Evolutionary conservation across 2,113 vertebrate species (phyloP).

Genomic region (Entosphenus tridentatus): DNA sequence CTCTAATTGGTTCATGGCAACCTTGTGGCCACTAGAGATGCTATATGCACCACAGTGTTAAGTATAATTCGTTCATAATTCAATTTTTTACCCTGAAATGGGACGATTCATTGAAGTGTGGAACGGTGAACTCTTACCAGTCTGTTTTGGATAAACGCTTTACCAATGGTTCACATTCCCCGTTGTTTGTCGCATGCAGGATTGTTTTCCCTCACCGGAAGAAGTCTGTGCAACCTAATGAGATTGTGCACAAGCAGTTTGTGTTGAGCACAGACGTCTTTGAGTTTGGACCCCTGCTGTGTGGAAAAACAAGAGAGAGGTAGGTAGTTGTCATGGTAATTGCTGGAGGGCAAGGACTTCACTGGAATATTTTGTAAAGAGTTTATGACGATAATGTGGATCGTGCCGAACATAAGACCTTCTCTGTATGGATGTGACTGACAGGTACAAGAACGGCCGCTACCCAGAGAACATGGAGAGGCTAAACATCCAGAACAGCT

Average conservation of each 20-base stretch:
- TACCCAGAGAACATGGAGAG: slow-evolving; percentile 37
- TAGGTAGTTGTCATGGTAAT: slow-evolving; percentile 15
- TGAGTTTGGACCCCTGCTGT: slow-evolving; percentile 61
- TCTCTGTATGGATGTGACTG: slow-evolving; percentile 4
- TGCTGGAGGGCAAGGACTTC: background rate
- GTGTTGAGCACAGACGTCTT: slow-evolving; percentile 25
- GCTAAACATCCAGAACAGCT: slow-evolving; percentile 40
- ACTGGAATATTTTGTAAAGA: background rate
- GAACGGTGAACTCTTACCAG: too few relatives aligned
- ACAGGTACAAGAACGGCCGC: slow-evolving; percentile 42
- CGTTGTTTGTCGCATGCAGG: slow-evolving; percentile 16
- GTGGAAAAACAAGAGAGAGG: slow-evolving; percentile 59
- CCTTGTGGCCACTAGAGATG: too few relatives aligned
- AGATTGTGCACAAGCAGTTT: slow-evolving; percentile 37
- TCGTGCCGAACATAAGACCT: background rate
- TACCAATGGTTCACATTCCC: background rate
- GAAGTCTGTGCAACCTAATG: slow-evolving; percentile 16
- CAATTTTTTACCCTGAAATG: too few relatives aligned
- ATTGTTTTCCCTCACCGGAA: slow-evolving; percentile 37
- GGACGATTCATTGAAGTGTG: too few relatives aligned
- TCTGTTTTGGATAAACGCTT: too few relatives aligned
- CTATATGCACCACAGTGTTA: too few relatives aligned
- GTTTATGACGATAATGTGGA: background rate
- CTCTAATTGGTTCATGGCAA: too few relatives aligned
- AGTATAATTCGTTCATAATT: too few relatives aligned